A percentile compares a stretch with the other conserved stretches of the same genome.
Evolutionary conservation across 2,797 vertebrate genomes (phyloP).

Genomic region (Takifugu ocellatus): DNA sequence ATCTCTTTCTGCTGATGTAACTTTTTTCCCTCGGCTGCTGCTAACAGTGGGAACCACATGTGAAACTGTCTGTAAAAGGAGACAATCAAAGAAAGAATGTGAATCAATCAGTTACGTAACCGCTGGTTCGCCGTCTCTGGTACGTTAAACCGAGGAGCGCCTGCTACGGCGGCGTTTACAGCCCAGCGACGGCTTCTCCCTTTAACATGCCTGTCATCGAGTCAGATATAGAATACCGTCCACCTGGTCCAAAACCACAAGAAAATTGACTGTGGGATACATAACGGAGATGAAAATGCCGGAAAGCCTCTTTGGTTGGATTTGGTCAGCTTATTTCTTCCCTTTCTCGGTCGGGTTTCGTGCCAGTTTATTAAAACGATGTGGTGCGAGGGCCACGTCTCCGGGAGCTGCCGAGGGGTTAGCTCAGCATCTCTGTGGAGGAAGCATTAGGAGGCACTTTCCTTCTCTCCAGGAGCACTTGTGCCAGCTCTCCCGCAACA

Average conservation of each 20-base stretch:
- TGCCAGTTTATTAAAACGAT: constrained; percentile 9
- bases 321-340: constrained; percentile 1
- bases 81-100: no score
- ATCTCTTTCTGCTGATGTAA: no score
- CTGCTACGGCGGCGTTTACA: background rate
- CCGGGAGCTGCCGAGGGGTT: constrained; percentile 10
- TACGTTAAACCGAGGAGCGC: background rate
- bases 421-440: constrained; percentile 12
- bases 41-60: no score
- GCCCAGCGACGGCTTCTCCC: background rate
- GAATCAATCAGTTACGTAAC: background rate
- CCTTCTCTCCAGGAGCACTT: constrained; percentile 27
- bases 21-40: no score
- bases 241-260: constrained; percentile 8
- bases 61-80: no score
- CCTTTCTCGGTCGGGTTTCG: constrained; percentile 5
- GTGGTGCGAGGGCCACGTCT: constrained; percentile 11
- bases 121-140: background rate
- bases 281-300: constrained; percentile 5
- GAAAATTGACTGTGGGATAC: constrained; percentile 2
- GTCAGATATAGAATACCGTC: constrained; percentile 1
- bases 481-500: constrained; percentile 43
- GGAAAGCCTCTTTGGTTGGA: constrained; percentile 1
- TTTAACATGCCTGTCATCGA: constrained; percentile 2
- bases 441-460: constrained; percentile 14